These are phyloP conservation scores for zebrafish (Danio rerio) DNA, from an alignment of 2,113 vertebrate species.

Conservation along the genomic window DNA sequence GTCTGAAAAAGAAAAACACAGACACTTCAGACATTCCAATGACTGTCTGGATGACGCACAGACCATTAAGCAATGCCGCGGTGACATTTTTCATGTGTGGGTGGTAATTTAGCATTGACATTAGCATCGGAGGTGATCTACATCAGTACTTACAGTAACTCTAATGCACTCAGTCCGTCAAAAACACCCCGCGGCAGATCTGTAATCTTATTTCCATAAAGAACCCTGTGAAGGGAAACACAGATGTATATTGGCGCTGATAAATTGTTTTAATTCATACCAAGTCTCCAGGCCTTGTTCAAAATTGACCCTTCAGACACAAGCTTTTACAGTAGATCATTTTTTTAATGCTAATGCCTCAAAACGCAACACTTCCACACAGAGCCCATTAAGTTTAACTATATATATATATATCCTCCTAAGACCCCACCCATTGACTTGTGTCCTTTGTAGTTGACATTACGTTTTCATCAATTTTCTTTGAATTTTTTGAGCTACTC, in stretches of 20 bases:
- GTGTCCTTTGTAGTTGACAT: too few species aligned
- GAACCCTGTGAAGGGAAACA: constrained; percentile 80
- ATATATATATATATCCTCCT: background rate
- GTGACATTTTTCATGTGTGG: constrained; percentile 21
- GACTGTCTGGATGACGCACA: background rate
- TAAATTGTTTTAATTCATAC: background rate
- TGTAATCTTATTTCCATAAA: constrained; percentile 98
- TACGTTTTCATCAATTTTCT: too few species aligned
- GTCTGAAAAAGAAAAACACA: constrained; percentile 72
- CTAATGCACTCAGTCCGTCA: constrained; percentile 91
- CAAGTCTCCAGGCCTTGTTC: background rate
- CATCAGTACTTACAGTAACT: constrained; percentile 91
- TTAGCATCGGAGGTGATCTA: constrained; percentile 4
- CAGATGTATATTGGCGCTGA: background rate
- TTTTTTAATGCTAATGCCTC: background rate
- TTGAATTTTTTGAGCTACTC: too few species aligned
- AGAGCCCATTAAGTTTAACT: background rate
- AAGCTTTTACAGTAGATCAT: background rate
- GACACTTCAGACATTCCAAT: background rate
- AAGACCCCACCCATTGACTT: too few species aligned
- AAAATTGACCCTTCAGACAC: background rate
- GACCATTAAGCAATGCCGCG: background rate
- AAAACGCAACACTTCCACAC: too few species aligned
- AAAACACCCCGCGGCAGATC: constrained; percentile 94
- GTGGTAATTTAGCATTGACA: constrained; percentile 20